These are phyloP conservation scores for Python bivittatus DNA, from an alignment of 2,113 vertebrate genomes.

Conservation along the genomic window DNA sequence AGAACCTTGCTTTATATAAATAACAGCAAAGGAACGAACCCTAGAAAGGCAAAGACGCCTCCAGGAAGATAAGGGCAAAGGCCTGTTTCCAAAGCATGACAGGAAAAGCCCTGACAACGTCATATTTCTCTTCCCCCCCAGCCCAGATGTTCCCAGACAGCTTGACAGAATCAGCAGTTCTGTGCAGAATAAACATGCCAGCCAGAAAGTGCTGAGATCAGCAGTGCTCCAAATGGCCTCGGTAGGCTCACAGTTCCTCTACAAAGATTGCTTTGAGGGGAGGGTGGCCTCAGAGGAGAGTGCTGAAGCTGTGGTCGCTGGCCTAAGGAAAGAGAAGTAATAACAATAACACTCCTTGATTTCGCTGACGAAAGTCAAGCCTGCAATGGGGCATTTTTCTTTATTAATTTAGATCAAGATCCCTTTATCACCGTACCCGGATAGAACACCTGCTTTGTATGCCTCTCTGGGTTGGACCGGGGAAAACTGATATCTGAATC, in stretches of 20 bases:
- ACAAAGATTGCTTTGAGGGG: neutral
- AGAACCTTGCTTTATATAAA: neutral
- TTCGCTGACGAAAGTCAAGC: neutral
- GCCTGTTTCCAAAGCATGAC: conserved; percentile 24
- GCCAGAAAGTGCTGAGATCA: conserved; percentile 24
- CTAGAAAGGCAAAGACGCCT: neutral
- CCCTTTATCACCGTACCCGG: neutral
- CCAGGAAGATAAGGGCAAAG: conserved; percentile 20
- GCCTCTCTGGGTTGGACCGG: neutral
- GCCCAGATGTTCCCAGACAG: conserved; percentile 39
- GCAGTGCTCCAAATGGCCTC: conserved; percentile 25
- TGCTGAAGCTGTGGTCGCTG: neutral
- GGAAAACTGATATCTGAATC: neutral
- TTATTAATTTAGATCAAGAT: neutral
- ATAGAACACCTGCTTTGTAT: neutral
- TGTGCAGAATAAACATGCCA: conserved; percentile 36
- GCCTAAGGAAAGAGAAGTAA: neutral
- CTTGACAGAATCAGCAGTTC: conserved; percentile 43
- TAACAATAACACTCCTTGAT: neutral
- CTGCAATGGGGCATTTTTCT: neutral
- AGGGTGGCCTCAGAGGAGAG: neutral
- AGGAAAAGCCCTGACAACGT: conserved; percentile 19
- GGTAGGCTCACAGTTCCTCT: neutral
- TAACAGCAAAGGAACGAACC: neutral
- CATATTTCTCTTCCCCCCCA: conserved; percentile 29